Evolutionary conservation across 2,797 vertebrate genomes (phyloP), one percentile per base, ranked within the genome.

Genomic region (Rhinichthys osculus): DNA sequence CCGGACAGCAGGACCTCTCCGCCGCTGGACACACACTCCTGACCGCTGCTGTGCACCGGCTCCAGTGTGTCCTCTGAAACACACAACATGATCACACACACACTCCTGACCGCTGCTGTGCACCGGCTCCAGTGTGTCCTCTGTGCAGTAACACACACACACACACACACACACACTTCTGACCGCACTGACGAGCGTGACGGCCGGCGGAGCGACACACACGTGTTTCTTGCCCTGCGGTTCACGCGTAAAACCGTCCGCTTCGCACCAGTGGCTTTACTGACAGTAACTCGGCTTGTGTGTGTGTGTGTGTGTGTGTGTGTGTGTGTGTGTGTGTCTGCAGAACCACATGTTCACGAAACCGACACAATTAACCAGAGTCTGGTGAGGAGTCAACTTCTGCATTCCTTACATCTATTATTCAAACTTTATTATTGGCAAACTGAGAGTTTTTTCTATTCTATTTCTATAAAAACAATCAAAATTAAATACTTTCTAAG

Each of bases 1-100:
- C 96, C 96, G 0, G 93, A 91, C 88, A 94, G 89, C 72, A 95
- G 92, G 87, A 96, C 89, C 30, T 95, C 95, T 54, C 96, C 96
- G 3, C 93, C 93, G 11, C 89, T 92, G 89, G 95, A 95, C 40
- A 95, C 92, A 85, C 47, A 50, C 89, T 95, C 94, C 89, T 92
- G 92, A 73, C 95, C 94, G 88, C 93, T 95, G 90, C 73, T 91
- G 90, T 94, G 94, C 79, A 94, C 94, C 0, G 95, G 95, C 84
- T 19, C 17, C 50, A 19, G 50, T 2, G 16, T 2, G 50, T 52
- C 50, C 50, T 52, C 50, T 50, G 47, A 50, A 47, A 50, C 14
- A 50, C 47, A 47, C 47, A 47, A 47, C 47, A 47, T 47, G 47
- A 47, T 47, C 47, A 47, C 11, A 14, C 44, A 47, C 40, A 42